Percentiles rank a stretch among this genome's conserved stretches.
Evolutionary conservation across 2,113 vertebrate species (phyloP).

Genomic region (Larimichthys crocea): DNA sequence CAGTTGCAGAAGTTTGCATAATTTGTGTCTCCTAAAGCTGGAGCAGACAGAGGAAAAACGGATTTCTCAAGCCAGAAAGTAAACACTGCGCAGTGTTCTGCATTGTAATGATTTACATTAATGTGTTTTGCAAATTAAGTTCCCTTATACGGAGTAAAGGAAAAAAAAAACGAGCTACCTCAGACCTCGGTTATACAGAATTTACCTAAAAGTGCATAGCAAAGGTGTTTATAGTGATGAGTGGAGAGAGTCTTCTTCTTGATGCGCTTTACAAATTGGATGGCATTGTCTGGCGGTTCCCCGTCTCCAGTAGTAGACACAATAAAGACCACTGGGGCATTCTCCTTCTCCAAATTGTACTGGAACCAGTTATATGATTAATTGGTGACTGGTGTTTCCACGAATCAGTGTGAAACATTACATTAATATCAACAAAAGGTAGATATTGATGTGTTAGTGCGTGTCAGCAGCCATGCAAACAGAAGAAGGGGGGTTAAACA

Average conservation of each 20-base stretch:
- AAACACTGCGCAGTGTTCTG: conserved; percentile 15
- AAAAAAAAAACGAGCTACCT: neutral
- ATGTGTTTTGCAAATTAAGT: conserved; percentile 20
- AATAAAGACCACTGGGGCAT: conserved; percentile 90
- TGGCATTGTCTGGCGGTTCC: conserved; percentile 92
- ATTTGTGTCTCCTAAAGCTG: conserved; percentile 96
- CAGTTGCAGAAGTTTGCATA: conserved; percentile 97
- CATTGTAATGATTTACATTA: conserved; percentile 7
- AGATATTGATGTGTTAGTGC: neutral
- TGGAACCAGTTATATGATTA: conserved; percentile 66
- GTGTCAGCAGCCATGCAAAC: neutral
- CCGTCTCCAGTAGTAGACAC: conserved; percentile 96
- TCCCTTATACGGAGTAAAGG: neutral
- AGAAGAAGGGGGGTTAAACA: conserved; percentile 14
- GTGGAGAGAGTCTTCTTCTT: conserved; percentile 82
- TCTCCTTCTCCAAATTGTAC: conserved; percentile 92
- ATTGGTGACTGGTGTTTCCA: conserved; percentile 10
- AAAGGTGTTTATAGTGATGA: conserved; percentile 88
- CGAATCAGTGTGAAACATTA: neutral
- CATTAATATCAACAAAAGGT: conserved; percentile 6
- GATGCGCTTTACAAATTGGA: conserved; percentile 89
- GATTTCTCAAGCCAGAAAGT: conserved; percentile 16
- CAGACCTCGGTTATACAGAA: neutral
- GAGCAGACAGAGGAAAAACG: conserved; percentile 44
- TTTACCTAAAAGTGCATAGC: conserved; percentile 93